Conservation (phyloP, 2,113 vertebrate genomes). For the Lichenostomus cassidix region DNA sequence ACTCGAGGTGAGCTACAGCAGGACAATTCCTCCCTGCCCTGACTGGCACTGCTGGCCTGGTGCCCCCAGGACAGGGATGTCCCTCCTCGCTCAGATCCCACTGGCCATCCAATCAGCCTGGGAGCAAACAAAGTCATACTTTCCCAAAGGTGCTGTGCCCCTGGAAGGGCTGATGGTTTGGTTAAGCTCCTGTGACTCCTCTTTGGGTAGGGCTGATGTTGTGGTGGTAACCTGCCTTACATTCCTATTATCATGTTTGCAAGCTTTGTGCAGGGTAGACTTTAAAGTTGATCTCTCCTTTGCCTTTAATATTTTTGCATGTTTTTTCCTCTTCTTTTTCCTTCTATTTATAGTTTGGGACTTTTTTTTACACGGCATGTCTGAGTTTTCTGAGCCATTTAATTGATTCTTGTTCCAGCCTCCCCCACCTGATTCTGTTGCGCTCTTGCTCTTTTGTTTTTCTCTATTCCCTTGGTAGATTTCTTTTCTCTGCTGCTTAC, state of each 20-base stretch:
- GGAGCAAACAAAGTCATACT: background rate
- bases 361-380: background rate
- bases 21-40: background rate
- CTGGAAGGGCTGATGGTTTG: background rate
- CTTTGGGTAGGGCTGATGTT: background rate
- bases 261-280: background rate
- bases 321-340: background rate
- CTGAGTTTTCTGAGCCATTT: background rate
- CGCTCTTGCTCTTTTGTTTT: background rate
- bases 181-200: background rate
- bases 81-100: background rate
- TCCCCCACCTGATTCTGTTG: background rate
- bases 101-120: background rate
- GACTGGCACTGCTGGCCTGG: fast-evolving
- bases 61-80: background rate
- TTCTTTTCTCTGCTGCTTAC: background rate
- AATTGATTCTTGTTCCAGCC: background rate
- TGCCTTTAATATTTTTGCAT: background rate
- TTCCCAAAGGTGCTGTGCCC: background rate
- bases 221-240: background rate
- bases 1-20: background rate
- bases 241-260: background rate
- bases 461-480: background rate
- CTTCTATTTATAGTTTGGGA: background rate
- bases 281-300: background rate